Percentiles rank a stretch among this genome's conserved stretches.
Conservation (phyloP, 2,797 vertebrate species). For the Anguilla obscura region DNA sequence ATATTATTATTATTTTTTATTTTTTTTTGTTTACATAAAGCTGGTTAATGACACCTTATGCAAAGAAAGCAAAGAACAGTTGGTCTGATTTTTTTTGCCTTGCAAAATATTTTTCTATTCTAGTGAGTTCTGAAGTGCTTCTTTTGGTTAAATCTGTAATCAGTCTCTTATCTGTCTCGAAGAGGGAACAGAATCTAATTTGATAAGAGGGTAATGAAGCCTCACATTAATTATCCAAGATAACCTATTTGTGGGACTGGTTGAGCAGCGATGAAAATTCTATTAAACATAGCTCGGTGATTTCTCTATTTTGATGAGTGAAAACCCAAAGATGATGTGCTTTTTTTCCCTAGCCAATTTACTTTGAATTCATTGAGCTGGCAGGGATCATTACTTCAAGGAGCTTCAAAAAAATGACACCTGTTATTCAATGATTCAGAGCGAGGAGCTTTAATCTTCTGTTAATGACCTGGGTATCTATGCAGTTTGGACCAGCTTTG, state of each 20-base stretch:
- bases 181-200: conserved; percentile 78
- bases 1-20: not conserved
- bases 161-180: conserved; percentile 75
- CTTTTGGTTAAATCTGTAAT: conserved; percentile 75
- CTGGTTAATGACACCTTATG: not conserved
- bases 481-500: conserved; percentile 43
- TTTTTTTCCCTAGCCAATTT: conserved; percentile 70
- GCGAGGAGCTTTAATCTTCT: conserved; percentile 64
- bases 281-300: conserved; percentile 81
- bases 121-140: conserved; percentile 58
- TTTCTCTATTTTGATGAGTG: conserved; percentile 76
- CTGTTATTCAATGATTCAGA: conserved; percentile 74
- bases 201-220: conserved; percentile 82
- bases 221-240: conserved; percentile 78
- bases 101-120: conserved; percentile 51
- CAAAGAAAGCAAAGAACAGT: not conserved
- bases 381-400: conserved; percentile 76
- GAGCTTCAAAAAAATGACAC: conserved; percentile 73
- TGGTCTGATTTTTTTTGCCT: not conserved
- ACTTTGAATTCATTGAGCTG: conserved; percentile 76
- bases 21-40: not conserved
- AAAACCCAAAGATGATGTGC: conserved; percentile 57
- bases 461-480: conserved; percentile 66
- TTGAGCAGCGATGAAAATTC: conserved; percentile 81
- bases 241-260: conserved; percentile 77